Conservation (phyloP, 2,113 vertebrate genomes). For the Ceyx melanurus region DNA sequence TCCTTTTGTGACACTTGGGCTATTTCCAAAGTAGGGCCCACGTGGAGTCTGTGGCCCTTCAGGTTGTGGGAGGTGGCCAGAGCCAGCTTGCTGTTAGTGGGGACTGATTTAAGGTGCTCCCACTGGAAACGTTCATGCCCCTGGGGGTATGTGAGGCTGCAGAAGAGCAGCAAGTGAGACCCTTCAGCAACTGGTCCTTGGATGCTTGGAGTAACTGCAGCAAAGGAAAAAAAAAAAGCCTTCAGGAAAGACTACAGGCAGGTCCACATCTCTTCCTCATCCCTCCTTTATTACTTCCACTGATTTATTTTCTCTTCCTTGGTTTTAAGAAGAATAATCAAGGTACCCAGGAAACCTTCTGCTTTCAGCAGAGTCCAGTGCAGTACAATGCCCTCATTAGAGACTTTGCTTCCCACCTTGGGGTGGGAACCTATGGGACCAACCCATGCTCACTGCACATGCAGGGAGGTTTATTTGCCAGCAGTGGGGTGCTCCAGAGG, state of each 20-base stretch:
- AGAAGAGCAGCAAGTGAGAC: conserved; percentile 14
- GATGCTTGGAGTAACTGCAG: conserved; percentile 23
- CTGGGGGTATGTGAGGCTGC: not conserved
- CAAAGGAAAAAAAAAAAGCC: not conserved
- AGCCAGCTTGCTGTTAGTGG: not conserved
- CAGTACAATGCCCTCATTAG: not conserved
- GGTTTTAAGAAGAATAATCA: not conserved
- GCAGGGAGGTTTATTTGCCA: not conserved
- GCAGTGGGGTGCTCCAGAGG: not conserved
- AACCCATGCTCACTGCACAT: not conserved
- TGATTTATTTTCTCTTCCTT: not conserved
- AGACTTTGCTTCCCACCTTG: not conserved
- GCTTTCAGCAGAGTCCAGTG: not conserved
- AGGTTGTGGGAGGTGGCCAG: not conserved
- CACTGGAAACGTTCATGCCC: conserved; percentile 68
- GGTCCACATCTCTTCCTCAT: not conserved
- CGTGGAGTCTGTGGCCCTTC: not conserved
- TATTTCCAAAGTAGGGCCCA: conserved; percentile 5
- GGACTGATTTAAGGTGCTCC: not conserved
- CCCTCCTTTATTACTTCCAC: not conserved
- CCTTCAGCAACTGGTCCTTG: conserved; percentile 43
- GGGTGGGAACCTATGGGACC: not conserved
- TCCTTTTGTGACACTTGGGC: conserved; percentile 36
- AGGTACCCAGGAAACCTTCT: not conserved
- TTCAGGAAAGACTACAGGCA: not conserved